Evolutionary conservation across 2,888 invertebrate genomes (phyloP).

Genomic region (Caenorhabditis parvicauda): DNA sequence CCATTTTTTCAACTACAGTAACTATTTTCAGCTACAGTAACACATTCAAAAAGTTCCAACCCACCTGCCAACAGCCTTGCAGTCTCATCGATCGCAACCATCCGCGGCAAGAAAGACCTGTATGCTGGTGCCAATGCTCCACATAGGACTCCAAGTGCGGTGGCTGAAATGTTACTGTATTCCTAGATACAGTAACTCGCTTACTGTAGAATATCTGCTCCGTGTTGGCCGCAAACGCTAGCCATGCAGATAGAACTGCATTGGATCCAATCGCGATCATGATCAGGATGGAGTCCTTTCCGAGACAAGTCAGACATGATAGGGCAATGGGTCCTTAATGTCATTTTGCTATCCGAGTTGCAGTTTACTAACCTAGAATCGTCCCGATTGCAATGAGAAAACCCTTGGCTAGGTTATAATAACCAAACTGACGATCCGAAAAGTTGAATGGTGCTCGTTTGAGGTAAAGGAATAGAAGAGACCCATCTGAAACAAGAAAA

Average conservation of each 20-base stretch:
- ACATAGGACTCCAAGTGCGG: constrained; percentile 33
- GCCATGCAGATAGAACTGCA: constrained; percentile 27
- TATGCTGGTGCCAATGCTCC: constrained; percentile 54
- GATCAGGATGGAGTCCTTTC: constrained; percentile 52
- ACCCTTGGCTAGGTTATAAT: constrained; percentile 28
- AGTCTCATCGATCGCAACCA: constrained; percentile 58
- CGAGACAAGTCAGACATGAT: constrained; percentile 33
- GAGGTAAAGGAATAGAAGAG: constrained; percentile 43
- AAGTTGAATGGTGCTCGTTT: constrained; percentile 55
- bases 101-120: constrained; percentile 52
- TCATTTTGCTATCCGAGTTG: background rate
- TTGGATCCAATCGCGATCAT: constrained; percentile 35
- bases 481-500: constrained; percentile 35
- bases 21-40: too few relatives aligned
- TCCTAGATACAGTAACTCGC: background rate
- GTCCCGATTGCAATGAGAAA: constrained; percentile 33
- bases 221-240: constrained; percentile 45
- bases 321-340: constrained; percentile 40
- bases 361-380: constrained; percentile 22
- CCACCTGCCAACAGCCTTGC: constrained; percentile 49
- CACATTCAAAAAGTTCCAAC: too few relatives aligned
- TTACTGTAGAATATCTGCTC: constrained; percentile 45
- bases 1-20: too few relatives aligned
- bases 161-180: constrained; percentile 49
- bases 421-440: constrained; percentile 47